Percentiles rank a stretch among this genome's conserved stretches.
Evolutionary conservation across 2,888 invertebrate species (phyloP).

Genomic region (Argynnis bischoffii): DNA sequence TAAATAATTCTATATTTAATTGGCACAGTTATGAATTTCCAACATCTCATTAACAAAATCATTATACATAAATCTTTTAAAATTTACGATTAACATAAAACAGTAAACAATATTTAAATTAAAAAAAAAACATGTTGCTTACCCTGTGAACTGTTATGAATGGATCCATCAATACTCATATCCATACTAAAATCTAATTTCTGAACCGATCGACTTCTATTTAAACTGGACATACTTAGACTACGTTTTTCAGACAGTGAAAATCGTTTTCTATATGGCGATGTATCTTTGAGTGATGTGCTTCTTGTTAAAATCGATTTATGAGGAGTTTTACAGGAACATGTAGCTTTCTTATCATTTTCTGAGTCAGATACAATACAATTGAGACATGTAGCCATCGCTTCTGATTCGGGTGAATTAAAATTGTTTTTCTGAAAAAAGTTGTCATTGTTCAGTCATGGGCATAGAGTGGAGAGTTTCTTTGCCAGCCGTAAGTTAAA

Average conservation of each 20-base stretch:
- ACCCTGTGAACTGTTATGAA: slow-evolving; percentile 69
- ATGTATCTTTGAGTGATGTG: slow-evolving; percentile 64
- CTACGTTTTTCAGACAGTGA: slow-evolving; percentile 68
- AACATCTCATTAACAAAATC: too few species aligned
- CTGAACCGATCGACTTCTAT: slow-evolving; percentile 74
- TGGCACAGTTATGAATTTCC: too few species aligned
- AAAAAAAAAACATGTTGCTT: slow-evolving; percentile 29
- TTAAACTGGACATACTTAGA: slow-evolving; percentile 68
- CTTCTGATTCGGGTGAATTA: slow-evolving; percentile 70
- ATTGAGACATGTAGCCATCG: slow-evolving; percentile 69
- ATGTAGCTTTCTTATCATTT: slow-evolving; percentile 54
- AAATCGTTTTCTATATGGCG: slow-evolving; percentile 57
- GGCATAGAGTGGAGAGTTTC: not conserved
- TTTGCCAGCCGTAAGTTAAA: too few species aligned
- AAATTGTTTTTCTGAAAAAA: slow-evolving; percentile 69
- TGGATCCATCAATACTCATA: slow-evolving; percentile 78
- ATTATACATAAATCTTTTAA: too few species aligned
- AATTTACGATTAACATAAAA: not conserved
- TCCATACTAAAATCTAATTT: slow-evolving; percentile 80
- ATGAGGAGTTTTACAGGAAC: slow-evolving; percentile 67
- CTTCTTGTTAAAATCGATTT: slow-evolving; percentile 62
- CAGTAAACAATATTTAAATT: not conserved
- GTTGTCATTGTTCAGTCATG: not conserved
- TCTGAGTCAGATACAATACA: slow-evolving; percentile 56
- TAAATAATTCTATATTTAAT: too few species aligned